phyloP scores from a whole-genome alignment of 2,113 vertebrate species.

The Chrysochloris asiatica region DNA sequence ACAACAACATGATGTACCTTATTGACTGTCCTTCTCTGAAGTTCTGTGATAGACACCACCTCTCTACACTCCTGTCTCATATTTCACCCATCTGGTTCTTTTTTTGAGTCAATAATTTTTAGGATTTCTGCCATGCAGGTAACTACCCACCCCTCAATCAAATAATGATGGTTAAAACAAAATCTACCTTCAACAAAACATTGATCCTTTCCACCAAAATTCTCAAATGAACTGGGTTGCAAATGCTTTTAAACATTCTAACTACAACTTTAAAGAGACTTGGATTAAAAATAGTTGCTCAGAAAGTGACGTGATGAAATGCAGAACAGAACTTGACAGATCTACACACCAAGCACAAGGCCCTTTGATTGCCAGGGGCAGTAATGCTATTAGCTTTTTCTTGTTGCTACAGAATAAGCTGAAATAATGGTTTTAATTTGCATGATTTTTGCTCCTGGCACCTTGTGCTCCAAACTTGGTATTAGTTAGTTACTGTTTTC shows the following conservation, averaged over 20 bases:
- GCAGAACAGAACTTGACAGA: background rate
- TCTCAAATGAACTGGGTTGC: background rate
- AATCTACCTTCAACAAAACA: background rate
- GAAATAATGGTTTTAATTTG: constrained; percentile 34
- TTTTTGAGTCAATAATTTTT: background rate
- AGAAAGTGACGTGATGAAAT: background rate
- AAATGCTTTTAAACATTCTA: background rate
- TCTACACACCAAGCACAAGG: background rate
- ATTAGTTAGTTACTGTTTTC: background rate
- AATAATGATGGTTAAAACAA: background rate
- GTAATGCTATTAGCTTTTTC: background rate
- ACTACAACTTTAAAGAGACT: background rate
- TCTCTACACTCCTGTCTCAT: rapidly evolving
- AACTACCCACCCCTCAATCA: too few relatives aligned
- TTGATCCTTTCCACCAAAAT: background rate
- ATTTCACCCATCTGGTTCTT: background rate
- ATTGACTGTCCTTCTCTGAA: background rate
- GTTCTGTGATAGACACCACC: background rate
- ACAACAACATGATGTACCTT: background rate
- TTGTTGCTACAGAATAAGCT: background rate
- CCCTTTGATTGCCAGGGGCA: background rate
- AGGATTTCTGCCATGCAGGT: background rate
- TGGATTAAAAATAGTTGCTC: background rate
- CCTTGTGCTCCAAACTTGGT: background rate
- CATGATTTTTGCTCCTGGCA: constrained; percentile 42